Conservation (phyloP, 2,888 invertebrate species). For the Tolmerus cingulatus region DNA sequence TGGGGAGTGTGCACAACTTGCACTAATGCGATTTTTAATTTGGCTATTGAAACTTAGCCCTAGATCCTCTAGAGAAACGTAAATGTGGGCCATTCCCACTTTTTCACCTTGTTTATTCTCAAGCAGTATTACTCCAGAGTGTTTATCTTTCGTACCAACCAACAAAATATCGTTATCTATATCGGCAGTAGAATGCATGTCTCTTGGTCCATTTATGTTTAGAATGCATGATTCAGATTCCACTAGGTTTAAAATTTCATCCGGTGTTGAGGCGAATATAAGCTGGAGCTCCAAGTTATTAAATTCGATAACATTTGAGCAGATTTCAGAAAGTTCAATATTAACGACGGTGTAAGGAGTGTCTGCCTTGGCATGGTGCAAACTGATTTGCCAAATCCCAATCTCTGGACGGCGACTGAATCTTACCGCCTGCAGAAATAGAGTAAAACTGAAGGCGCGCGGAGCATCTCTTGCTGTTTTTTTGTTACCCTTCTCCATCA, state of each 20-base stretch:
- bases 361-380: conserved; percentile 50
- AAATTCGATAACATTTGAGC: conserved; percentile 48
- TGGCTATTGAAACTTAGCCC: conserved; percentile 51
- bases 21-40: conserved; percentile 4
- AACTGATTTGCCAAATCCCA: conserved; percentile 51
- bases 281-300: conserved; percentile 49
- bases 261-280: conserved; percentile 47
- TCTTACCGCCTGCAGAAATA: conserved; percentile 48
- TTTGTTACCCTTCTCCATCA: conserved; percentile 26
- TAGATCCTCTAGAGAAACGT: conserved; percentile 49
- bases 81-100: conserved; percentile 50
- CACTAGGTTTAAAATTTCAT: conserved; percentile 48
- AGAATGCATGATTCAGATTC: conserved; percentile 48
- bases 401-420: conserved; percentile 48
- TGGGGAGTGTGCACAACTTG: neutral
- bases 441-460: conserved; percentile 49
- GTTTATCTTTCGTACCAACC: conserved; percentile 45
- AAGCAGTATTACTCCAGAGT: conserved; percentile 48
- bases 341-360: conserved; percentile 48
- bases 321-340: conserved; percentile 47
- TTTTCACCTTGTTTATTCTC: conserved; percentile 48
- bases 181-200: conserved; percentile 48
- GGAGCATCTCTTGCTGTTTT: conserved; percentile 43
- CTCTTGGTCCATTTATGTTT: conserved; percentile 50
- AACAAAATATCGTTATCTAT: conserved; percentile 49